Conservation (phyloP, 2,113 vertebrate genomes). For the Anoplopoma fimbria region DNA sequence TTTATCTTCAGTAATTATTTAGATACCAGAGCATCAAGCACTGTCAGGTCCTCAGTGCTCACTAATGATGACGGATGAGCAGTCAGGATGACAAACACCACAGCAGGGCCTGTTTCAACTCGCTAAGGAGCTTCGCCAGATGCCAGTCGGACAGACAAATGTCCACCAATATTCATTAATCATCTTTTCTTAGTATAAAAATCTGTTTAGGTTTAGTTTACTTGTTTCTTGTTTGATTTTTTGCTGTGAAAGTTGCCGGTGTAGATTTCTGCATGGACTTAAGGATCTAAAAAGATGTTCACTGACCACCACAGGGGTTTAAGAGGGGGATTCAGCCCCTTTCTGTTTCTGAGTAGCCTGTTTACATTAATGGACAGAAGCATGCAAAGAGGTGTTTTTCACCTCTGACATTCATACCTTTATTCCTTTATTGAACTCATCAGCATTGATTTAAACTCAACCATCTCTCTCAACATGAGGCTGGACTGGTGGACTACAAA, state of each 20-base stretch:
- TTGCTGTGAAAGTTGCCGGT: background rate
- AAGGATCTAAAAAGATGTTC: background rate
- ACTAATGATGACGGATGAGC: slow-evolving; percentile 83
- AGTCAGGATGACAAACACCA: slow-evolving; percentile 77
- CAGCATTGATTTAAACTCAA: background rate
- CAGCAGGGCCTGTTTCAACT: slow-evolving; percentile 77
- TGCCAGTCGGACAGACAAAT: slow-evolving; percentile 69
- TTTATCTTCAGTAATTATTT: slow-evolving; percentile 77
- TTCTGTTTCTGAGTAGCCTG: slow-evolving; percentile 30
- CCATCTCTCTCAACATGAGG: background rate
- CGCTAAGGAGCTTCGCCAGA: slow-evolving; percentile 72
- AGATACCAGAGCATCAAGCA: slow-evolving; percentile 66
- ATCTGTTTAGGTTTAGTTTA: background rate
- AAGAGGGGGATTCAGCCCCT: background rate
- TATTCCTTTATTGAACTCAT: slow-evolving; percentile 20
- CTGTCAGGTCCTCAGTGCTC: slow-evolving; percentile 60
- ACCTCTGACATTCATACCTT: slow-evolving; percentile 18
- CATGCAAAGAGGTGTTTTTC: slow-evolving; percentile 25
- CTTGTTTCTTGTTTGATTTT: background rate
- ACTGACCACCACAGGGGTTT: background rate
- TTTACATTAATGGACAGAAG: slow-evolving; percentile 32
- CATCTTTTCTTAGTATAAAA: slow-evolving; percentile 39
- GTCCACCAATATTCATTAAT: slow-evolving; percentile 67
- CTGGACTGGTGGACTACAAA: background rate
- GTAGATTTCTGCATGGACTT: background rate